Conservation (phyloP, 2,113 vertebrate genomes). For the Alouatta palliata region DNA sequence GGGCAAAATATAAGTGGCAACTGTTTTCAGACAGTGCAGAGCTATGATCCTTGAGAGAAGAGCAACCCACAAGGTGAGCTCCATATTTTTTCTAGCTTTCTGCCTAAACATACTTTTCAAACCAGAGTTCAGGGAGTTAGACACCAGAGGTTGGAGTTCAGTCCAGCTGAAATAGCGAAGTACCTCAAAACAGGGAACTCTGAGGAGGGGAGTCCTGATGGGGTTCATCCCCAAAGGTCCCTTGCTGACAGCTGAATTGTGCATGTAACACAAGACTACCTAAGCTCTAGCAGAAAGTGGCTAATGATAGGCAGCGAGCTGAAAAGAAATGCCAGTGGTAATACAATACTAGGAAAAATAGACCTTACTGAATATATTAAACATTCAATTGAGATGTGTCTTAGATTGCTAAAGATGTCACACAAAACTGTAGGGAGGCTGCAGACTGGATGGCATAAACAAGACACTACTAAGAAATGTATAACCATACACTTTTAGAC, state of each 20-base stretch:
- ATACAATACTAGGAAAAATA: not conserved
- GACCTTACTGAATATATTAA: not conserved
- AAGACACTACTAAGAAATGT: no score
- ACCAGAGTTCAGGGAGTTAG: not conserved
- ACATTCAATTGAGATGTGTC: not conserved
- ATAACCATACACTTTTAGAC: no score
- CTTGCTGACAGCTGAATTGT: not conserved
- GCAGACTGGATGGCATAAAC: not conserved
- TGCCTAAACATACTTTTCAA: not conserved
- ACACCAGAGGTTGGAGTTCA: not conserved
- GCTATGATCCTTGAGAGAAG: not conserved
- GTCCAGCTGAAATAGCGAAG: not conserved
- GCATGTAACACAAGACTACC: not conserved
- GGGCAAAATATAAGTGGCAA: not conserved
- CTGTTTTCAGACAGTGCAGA: not conserved
- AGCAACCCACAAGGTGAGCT: not conserved
- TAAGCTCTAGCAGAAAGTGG: not conserved
- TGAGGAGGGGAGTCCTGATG: not conserved
- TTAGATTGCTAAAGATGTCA: not conserved
- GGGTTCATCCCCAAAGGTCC: not conserved
- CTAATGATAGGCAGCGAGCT: not conserved
- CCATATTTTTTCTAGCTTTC: not conserved
- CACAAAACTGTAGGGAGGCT: not conserved
- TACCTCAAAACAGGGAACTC: not conserved
- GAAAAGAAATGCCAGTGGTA: not conserved